phyloP scores from a whole-genome alignment of 35 echinoderm and acorn worm species.

The Strongylocentrotus purpuratus region DNA sequence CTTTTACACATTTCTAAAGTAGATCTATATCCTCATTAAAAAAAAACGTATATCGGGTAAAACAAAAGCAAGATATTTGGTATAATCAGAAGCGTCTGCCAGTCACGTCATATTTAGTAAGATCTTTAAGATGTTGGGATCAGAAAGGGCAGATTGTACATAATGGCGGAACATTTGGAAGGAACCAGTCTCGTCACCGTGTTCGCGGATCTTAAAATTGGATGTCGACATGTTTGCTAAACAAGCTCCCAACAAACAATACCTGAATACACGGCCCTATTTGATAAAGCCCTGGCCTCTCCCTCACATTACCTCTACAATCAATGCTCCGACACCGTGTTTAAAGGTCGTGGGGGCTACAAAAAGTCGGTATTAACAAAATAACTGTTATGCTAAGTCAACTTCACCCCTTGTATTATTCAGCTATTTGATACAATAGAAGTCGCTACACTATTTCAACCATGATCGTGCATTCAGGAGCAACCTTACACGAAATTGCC shows the following conservation, averaged over 20 bases:
- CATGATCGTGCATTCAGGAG: not conserved
- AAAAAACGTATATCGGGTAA: not conserved
- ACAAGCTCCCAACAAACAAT: conserved; percentile 26
- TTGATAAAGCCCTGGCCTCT: not conserved
- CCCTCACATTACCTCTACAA: not conserved
- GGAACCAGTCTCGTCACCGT: not conserved
- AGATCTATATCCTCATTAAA: not conserved
- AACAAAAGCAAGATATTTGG: not conserved
- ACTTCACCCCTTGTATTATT: not conserved
- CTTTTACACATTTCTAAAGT: no score
- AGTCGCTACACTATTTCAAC: not conserved
- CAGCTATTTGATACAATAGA: not conserved
- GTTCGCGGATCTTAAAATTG: not conserved
- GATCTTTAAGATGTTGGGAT: not conserved
- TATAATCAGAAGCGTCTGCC: no score
- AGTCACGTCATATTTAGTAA: not conserved
- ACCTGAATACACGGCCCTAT: not conserved
- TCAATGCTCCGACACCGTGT: not conserved
- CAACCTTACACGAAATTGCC: conserved; percentile 3
- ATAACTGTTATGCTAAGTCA: conserved; percentile 16
- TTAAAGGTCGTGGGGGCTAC: conserved; percentile 22
- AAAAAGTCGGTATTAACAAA: conserved; percentile 13
- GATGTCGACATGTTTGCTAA: conserved; percentile 14
- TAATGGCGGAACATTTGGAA: not conserved
- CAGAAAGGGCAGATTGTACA: not conserved